Evolutionary conservation across 2,113 vertebrate species (phyloP), one percentile per base, ranked within the genome.

Genomic region (Stigmatopora argus): DNA sequence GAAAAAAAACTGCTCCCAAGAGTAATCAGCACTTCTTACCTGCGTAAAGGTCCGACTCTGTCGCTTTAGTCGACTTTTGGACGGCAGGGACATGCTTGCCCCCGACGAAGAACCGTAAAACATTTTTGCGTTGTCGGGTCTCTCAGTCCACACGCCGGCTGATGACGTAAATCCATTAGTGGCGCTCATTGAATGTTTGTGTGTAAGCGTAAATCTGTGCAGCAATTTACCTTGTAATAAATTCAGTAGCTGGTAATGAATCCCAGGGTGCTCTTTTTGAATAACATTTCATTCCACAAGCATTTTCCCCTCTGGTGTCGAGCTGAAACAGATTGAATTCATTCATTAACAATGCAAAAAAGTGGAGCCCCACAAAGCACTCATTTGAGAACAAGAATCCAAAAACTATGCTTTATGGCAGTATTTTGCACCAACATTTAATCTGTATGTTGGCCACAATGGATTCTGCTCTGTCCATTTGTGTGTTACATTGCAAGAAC

Each of bases 31-130:
- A n/a, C 9, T 6, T 18, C 13, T 17, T 68, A 88, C 86, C 83
- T 91, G 93, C 0, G 95, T 96, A 71, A 98, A 91, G 60, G 96
- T 93, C 21, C 93, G 92, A 86, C 94, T 90, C 88, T 97, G 96
- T 13, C 95, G 93, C 83, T 95, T 97, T 73, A 97, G 87, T 10
- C 92, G 94, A 86, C 68, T 92, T 88, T 96, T 98, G 83, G 93
- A 91, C 0, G 95, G 94, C 0, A 96, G 93, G 65, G 94, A 92
- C 96, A 95, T 94, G 83, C 88, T 89, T 69, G 91, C 87, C 84
- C 88, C 88, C 1, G 90, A 90, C 7, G 94, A 93, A 6, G 94
- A 92, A 70, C 94, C 94, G 79, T 97, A 97, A 65, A 98, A 97
- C 96, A 98, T 95, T 45, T 59, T 73, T 74, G 90, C 34, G 9